phyloP scores from a whole-genome alignment of 2,888 invertebrate species.

The Euzophera pinguis region DNA sequence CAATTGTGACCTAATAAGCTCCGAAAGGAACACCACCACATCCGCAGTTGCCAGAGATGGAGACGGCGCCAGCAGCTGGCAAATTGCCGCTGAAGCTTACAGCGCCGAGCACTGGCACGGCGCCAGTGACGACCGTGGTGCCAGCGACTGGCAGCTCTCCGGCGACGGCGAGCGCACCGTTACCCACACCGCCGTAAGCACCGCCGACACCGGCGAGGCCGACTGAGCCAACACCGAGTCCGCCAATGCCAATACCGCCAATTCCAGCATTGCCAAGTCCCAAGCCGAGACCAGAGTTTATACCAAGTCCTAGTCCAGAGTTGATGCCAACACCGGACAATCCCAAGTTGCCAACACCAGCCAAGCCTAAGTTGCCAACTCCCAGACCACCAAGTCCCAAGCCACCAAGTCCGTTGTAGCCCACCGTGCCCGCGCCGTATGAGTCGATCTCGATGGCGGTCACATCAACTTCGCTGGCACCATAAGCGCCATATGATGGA shows the following conservation, averaged over 20 bases:
- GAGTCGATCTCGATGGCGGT: not conserved
- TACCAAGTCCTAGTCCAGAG: conserved; percentile 2
- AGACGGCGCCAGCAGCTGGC: conserved; percentile 32
- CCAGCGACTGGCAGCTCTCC: conserved; percentile 36
- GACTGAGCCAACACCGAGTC: conserved; percentile 6
- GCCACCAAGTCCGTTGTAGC: not conserved
- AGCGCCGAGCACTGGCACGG: conserved; percentile 36
- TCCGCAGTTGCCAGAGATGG: conserved; percentile 34
- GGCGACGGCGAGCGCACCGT: conserved; percentile 29
- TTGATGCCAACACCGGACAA: conserved; percentile 2
- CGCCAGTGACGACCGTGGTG: conserved; percentile 31
- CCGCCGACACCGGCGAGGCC: not conserved
- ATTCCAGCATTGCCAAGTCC: not conserved
- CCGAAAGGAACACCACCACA: conserved; percentile 20
- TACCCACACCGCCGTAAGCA: conserved; percentile 29
- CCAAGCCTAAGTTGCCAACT: not conserved
- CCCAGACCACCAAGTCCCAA: conserved; percentile 15
- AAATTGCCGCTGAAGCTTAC: conserved; percentile 31
- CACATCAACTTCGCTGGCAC: not conserved
- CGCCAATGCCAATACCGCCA: not conserved
- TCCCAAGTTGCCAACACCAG: not conserved
- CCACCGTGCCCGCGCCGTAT: not conserved
- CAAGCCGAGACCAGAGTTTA: conserved; percentile 2
- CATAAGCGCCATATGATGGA: not conserved
- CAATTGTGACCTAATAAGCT: not conserved